phyloP scores from a whole-genome alignment of 2,113 vertebrate species.

The Marcusenius ussheri region DNA sequence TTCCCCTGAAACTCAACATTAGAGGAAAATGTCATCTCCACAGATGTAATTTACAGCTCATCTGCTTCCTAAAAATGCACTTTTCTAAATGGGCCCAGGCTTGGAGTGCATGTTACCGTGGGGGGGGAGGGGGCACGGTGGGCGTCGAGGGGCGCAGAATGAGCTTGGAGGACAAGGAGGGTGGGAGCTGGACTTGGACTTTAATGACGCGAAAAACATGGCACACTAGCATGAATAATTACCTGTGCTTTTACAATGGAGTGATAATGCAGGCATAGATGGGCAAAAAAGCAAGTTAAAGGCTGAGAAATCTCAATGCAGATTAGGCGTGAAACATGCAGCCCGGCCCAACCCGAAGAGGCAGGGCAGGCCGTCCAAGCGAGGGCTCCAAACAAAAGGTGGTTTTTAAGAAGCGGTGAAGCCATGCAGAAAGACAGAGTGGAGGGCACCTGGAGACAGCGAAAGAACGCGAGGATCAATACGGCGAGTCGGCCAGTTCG shows the following conservation, averaged over 20 bases:
- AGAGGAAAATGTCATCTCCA: conserved; percentile 24
- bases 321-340: not conserved
- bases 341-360: not conserved
- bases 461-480: not conserved
- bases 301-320: not conserved
- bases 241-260: not conserved
- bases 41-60: conserved; percentile 21
- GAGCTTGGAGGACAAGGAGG: not conserved
- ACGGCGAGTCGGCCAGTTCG: not conserved
- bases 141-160: not conserved
- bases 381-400: not conserved
- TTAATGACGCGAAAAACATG: not conserved
- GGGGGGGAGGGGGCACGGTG: not conserved
- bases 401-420: not conserved
- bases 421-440: not conserved
- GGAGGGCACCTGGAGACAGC: not conserved
- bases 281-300: not conserved
- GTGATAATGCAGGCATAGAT: not conserved
- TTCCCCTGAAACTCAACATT: conserved; percentile 12
- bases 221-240: conserved; percentile 8
- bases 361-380: not conserved
- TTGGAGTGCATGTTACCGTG: not conserved
- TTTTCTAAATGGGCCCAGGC: not conserved
- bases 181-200: not conserved
- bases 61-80: conserved; percentile 19